These are phyloP conservation scores for Pachycephala philippinensis DNA, from an alignment of 2,113 vertebrate species.

Conservation along the genomic window DNA sequence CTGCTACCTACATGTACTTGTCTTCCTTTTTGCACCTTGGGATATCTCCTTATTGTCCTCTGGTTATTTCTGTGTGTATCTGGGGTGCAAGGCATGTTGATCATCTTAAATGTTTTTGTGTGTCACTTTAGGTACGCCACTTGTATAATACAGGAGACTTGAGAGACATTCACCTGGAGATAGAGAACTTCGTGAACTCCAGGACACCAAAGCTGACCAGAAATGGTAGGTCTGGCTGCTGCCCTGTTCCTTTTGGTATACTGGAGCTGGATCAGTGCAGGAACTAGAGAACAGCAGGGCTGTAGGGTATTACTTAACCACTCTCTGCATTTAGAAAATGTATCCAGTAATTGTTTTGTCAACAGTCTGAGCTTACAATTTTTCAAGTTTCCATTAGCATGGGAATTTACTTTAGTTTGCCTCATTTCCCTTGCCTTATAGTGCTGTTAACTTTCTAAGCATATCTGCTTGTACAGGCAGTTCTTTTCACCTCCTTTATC, in stretches of 20 bases:
- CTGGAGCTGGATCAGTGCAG: background rate
- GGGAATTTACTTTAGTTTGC: background rate
- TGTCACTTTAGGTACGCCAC: constrained; percentile 82
- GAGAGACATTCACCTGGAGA: constrained; percentile 85
- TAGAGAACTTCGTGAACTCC: constrained; percentile 88
- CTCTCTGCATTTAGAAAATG: background rate
- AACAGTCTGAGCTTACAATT: background rate
- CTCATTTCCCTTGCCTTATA: background rate
- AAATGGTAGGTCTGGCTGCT: constrained; percentile 78
- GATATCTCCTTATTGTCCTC: background rate
- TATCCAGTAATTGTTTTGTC: background rate
- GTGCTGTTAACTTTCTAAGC: background rate
- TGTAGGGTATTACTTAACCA: background rate
- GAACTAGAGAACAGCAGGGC: background rate
- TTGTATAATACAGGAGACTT: constrained; percentile 87
- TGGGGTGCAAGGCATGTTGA: background rate
- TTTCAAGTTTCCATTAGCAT: background rate
- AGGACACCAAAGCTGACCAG: constrained; percentile 87
- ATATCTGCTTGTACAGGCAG: background rate
- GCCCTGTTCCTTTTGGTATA: background rate
- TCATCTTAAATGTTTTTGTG: background rate
- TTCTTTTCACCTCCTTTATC: background rate
- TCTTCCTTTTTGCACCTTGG: background rate
- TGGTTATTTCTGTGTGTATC: background rate
- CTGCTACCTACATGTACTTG: background rate